Conservation (phyloP, 2,888 invertebrate genomes). For the Caenorhabditis sulstoni region DNA sequence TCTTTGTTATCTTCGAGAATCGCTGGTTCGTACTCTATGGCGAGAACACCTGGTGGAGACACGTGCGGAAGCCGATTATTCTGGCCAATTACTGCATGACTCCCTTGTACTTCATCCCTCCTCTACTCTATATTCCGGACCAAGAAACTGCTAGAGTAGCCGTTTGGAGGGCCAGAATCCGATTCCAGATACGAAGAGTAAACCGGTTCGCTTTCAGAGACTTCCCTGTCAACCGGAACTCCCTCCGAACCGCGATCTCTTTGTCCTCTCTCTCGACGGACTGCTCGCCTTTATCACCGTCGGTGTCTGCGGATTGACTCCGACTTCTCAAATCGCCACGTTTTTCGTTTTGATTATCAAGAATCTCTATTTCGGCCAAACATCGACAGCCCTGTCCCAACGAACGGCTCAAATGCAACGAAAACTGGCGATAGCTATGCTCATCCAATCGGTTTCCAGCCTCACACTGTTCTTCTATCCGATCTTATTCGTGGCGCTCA, state of each 20-base stretch:
- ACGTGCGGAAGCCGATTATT: neutral
- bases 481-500: neutral
- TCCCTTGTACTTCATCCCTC: neutral
- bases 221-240: neutral
- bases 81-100: neutral
- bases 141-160: neutral
- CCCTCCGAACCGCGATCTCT: too few species aligned
- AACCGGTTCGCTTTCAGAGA: neutral
- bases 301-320: too few species aligned
- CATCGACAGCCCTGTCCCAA: neutral
- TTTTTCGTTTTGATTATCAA: too few species aligned
- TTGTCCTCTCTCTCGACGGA: too few species aligned
- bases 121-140: neutral
- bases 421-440: neutral
- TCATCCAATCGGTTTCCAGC: neutral
- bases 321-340: too few species aligned
- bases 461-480: neutral
- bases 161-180: neutral
- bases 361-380: too few species aligned
- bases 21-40: neutral
- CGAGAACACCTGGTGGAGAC: neutral
- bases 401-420: neutral
- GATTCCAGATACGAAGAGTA: neutral
- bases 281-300: too few species aligned
- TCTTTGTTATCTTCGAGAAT: neutral